These are phyloP conservation scores for Penaeus japonicus DNA, from an alignment of 1,140 invertebrate genomes.

Conservation along the genomic window DNA sequence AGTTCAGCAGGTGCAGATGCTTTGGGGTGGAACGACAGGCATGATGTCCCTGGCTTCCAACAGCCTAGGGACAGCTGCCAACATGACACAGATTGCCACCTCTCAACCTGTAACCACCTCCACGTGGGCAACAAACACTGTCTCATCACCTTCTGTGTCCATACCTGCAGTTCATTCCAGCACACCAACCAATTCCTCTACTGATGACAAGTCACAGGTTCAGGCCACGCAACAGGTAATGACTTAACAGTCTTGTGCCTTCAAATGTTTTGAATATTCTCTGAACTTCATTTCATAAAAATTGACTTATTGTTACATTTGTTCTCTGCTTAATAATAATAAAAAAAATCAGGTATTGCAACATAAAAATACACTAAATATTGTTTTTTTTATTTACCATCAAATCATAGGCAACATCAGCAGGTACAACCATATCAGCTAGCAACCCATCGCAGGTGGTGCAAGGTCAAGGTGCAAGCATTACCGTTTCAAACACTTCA, in stretches of 20 bases:
- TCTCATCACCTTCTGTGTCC: constrained; percentile 60
- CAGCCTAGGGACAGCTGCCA: background rate
- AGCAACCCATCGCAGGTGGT: constrained; percentile 35
- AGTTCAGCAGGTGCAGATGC: constrained; percentile 84
- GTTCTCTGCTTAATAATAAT: background rate
- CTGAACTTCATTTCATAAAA: too few species aligned
- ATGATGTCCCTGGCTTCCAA: constrained; percentile 51
- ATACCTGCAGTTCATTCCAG: constrained; percentile 55
- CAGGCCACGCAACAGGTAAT: constrained; percentile 63
- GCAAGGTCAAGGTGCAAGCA: constrained; percentile 19
- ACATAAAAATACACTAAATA: background rate
- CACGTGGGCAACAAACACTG: constrained; percentile 60
- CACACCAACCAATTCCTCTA: constrained; percentile 34
- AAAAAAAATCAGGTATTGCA: background rate
- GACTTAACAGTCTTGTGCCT: too few species aligned
- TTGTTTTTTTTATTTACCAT: too few species aligned
- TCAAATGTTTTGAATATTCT: too few species aligned
- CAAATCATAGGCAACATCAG: constrained; percentile 52
- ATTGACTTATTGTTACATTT: too few species aligned
- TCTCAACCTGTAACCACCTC: constrained; percentile 60
- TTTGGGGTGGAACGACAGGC: constrained; percentile 63
- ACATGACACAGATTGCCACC: constrained; percentile 34
- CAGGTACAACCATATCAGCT: constrained; percentile 55
- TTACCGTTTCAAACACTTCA: constrained; percentile 39
- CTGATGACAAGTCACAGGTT: constrained; percentile 62